Evolutionary conservation across 2,113 vertebrate genomes (phyloP), one percentile per base, ranked within the genome.

Genomic region (Agelaius phoeniceus): DNA sequence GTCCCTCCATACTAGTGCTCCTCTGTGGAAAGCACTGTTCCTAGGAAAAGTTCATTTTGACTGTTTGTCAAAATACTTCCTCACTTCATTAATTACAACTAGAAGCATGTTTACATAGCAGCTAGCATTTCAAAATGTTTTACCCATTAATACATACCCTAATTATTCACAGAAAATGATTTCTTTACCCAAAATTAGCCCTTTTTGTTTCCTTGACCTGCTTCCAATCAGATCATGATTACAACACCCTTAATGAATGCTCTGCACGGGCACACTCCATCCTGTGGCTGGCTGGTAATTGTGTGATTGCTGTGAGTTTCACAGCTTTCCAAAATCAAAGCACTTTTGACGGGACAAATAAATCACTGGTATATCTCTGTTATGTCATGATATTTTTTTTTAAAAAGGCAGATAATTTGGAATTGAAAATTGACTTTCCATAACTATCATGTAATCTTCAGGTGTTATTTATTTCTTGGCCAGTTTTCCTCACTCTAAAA

Each of bases 121-220:
- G 43, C 74, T 80, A 86, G 59, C 68, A 54, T 86, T 92, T 84
- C 54, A 88, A 86, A 94, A 90, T 81, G 72, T 71, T 86, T 95
- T 84, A 73, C 35, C 27, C 55, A 41, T 95, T 86, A 89, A 90
- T 93, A 68, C 22, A 63, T 48, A 65, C 57, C 68, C 44, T 95
- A 96, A 92, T 91, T 93, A 96, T 81, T 95, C 87, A 90, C 52
- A 68, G 72, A 79, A 93, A 94, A 71, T 76, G 35, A 89, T 80
- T 77, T 81, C 63, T 93, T 94, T 90, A 61, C 28, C 39, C 61
- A 17, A 91, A 94, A 92, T 95, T 84, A 96, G 82, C 23, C 37
- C 22, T 55, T 88, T 93, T 78, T 93, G 63, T 96, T 96, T 92
- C 61, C 44, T 59, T 90, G 72, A 92, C 76, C 72, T 2, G 2